Conservation (phyloP, 2,888 invertebrate species). For the Teinopalpus imperialis region DNA sequence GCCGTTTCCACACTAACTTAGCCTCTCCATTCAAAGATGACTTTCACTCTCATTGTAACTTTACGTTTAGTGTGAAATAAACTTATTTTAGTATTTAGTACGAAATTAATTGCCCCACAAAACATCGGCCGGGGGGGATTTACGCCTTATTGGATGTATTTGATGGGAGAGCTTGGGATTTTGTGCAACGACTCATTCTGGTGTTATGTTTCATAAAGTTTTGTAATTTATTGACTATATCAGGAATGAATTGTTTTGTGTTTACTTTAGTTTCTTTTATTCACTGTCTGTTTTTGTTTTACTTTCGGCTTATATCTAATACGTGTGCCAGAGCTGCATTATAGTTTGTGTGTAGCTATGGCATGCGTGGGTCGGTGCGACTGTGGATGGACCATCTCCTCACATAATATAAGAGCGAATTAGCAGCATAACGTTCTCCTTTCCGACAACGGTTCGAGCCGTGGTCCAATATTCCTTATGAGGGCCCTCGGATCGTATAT, state of each 20-base stretch:
- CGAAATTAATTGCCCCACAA: slow-evolving; percentile 67
- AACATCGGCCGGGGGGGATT: slow-evolving; percentile 46
- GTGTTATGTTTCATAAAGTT: slow-evolving; percentile 33
- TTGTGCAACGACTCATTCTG: slow-evolving; percentile 36
- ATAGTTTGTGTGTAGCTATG: too few relatives aligned
- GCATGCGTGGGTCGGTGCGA: too few relatives aligned
- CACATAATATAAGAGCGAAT: too few relatives aligned
- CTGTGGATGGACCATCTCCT: too few relatives aligned
- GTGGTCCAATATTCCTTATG: too few relatives aligned
- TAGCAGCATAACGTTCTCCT: too few relatives aligned
- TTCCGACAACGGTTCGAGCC: too few relatives aligned
- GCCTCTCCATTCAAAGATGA: slow-evolving; percentile 38
- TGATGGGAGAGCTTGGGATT: slow-evolving; percentile 41
- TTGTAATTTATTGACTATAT: slow-evolving; percentile 28
- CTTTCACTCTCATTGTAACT: slow-evolving; percentile 36
- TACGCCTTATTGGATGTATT: slow-evolving; percentile 55
- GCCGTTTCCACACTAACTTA: slow-evolving; percentile 33
- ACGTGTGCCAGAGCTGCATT: too few relatives aligned
- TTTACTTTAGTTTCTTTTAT: slow-evolving; percentile 10
- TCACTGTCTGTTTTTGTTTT: background rate
- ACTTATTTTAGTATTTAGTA: slow-evolving; percentile 73
- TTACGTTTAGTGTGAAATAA: slow-evolving; percentile 53
- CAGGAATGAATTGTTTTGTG: slow-evolving; percentile 27
- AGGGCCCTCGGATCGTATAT: too few relatives aligned
- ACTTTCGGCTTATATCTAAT: too few relatives aligned